Evolutionary conservation across 2,888 invertebrate genomes (phyloP).

Genomic region (Cremastobaeus sp.): DNA sequence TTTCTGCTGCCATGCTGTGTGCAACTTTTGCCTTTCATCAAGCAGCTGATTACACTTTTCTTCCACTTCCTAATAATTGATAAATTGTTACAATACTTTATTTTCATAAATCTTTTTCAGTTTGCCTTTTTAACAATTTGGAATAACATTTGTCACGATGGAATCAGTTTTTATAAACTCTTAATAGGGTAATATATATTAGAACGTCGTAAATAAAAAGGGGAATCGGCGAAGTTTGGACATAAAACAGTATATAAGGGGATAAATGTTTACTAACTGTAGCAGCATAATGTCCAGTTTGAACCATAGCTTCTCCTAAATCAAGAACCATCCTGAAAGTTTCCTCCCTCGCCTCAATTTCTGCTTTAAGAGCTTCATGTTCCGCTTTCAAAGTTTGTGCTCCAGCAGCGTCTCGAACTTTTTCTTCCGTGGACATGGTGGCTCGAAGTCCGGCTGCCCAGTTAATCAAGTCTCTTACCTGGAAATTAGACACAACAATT

Average conservation of each 20-base stretch:
- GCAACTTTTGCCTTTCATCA: conserved; percentile 88
- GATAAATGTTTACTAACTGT: conserved; percentile 77
- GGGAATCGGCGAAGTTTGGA: too few relatives aligned
- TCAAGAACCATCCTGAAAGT: conserved; percentile 87
- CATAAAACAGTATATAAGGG: too few relatives aligned
- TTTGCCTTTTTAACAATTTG: too few relatives aligned
- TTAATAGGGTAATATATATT: too few relatives aligned
- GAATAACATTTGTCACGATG: too few relatives aligned
- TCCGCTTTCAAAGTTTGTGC: conserved; percentile 91
- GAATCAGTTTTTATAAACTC: too few relatives aligned
- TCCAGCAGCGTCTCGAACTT: conserved; percentile 88
- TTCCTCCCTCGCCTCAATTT: conserved; percentile 93
- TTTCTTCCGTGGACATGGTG: conserved; percentile 88
- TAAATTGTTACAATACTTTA: not conserved
- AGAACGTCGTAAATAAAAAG: too few relatives aligned
- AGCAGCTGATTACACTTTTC: conserved; percentile 88
- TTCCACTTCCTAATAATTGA: conserved; percentile 83
- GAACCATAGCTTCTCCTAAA: conserved; percentile 89
- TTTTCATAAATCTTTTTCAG: not conserved
- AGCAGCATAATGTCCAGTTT: conserved; percentile 89
- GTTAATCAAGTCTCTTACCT: conserved; percentile 91
- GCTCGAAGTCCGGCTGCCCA: conserved; percentile 91
- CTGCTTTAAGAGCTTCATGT: conserved; percentile 88
- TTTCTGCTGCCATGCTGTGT: conserved; percentile 92
- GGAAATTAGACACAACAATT: too few relatives aligned